These are phyloP conservation scores for Babylonia areolata DNA, from an alignment of 1,140 invertebrate genomes.

Conservation along the genomic window DNA sequence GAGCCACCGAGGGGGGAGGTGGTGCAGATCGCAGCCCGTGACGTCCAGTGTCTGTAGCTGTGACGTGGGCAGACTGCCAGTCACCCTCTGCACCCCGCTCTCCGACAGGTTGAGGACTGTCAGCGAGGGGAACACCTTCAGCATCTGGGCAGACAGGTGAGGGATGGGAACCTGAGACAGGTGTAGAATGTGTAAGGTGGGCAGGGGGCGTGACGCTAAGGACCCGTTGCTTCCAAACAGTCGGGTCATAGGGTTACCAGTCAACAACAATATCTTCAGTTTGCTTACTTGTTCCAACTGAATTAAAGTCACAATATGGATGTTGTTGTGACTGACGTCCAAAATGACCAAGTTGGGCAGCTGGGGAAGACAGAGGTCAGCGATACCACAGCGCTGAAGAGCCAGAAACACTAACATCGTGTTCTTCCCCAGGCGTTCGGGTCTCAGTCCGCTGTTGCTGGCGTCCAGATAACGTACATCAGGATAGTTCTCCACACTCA, in stretches of 20 bases:
- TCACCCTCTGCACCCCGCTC: not conserved
- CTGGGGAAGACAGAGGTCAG: not conserved
- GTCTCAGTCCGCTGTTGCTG: too few species aligned
- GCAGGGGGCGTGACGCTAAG: constrained; percentile 30
- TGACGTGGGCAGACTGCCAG: not conserved
- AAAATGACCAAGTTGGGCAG: constrained; percentile 3
- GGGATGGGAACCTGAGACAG: constrained; percentile 23
- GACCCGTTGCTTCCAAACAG: constrained; percentile 9
- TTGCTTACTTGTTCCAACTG: not conserved
- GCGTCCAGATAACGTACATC: too few species aligned
- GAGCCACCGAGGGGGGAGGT: constrained; percentile 28
- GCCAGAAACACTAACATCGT: not conserved
- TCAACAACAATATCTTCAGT: constrained; percentile 33
- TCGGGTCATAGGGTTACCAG: constrained; percentile 33
- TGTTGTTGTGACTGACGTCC: not conserved
- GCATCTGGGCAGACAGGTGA: constrained; percentile 9
- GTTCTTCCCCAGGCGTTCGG: too few species aligned
- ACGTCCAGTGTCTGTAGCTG: not conserved
- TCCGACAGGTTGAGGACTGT: not conserved
- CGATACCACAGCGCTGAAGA: not conserved
- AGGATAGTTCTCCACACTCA: too few species aligned
- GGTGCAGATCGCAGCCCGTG: not conserved
- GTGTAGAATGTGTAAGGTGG: not conserved
- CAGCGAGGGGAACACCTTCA: constrained; percentile 29
- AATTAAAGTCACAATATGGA: not conserved